Evolutionary conservation across 2,888 invertebrate species (phyloP).

Genomic region (Calephelis perditalis): DNA sequence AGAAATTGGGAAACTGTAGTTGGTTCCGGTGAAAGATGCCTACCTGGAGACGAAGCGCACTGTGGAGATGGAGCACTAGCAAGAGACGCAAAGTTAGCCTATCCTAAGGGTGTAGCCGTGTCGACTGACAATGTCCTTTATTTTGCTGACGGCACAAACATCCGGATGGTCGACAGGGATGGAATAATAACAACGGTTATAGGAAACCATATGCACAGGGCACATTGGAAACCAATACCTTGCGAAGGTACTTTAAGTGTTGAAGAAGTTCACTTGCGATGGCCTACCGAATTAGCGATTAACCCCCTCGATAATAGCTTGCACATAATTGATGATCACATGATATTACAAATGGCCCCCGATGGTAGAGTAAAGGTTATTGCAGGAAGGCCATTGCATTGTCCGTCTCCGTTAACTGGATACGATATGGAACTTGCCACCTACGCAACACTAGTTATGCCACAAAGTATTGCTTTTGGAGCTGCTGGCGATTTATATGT

Average conservation of each 20-base stretch:
- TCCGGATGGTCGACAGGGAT: slow-evolving; percentile 94
- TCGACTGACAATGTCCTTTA: slow-evolving; percentile 94
- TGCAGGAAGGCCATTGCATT: slow-evolving; percentile 95
- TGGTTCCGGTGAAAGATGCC: slow-evolving; percentile 95
- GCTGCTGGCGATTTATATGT: slow-evolving; percentile 95
- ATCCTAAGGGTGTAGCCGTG: slow-evolving; percentile 97
- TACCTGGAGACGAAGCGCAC: slow-evolving; percentile 95
- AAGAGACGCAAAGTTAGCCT: slow-evolving; percentile 94
- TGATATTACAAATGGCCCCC: slow-evolving; percentile 94
- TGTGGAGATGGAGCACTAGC: slow-evolving; percentile 98
- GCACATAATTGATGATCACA: slow-evolving; percentile 97
- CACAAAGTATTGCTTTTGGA: slow-evolving; percentile 95
- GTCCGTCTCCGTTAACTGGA: slow-evolving; percentile 88
- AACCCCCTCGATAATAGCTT: slow-evolving; percentile 96
- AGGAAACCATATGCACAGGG: slow-evolving; percentile 94
- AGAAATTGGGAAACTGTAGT: slow-evolving; percentile 97
- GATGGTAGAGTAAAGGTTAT: slow-evolving; percentile 95
- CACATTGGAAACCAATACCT: slow-evolving; percentile 95
- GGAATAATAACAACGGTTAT: slow-evolving; percentile 95
- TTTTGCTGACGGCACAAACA: slow-evolving; percentile 97
- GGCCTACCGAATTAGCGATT: slow-evolving; percentile 97
- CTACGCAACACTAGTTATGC: slow-evolving; percentile 93
- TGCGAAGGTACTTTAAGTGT: slow-evolving; percentile 94
- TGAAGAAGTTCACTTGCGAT: slow-evolving; percentile 95
- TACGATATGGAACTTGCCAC: slow-evolving; percentile 93